phyloP scores from a whole-genome alignment of 2,888 invertebrate genomes.

The Cepaea hortensis region DNA sequence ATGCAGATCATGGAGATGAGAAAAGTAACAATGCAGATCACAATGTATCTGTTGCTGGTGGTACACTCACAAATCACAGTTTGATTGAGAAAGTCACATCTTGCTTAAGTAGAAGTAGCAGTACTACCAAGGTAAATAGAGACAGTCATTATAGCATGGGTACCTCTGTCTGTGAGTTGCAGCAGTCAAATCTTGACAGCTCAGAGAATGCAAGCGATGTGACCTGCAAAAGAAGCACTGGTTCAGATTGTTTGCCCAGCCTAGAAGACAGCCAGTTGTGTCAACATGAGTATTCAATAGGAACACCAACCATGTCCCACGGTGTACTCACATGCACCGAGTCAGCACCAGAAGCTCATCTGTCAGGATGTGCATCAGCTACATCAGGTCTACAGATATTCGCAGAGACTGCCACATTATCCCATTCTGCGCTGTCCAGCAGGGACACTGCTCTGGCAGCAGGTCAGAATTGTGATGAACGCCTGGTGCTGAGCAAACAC shows the following conservation, averaged over 20 bases:
- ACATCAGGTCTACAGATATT: conserved; percentile 2
- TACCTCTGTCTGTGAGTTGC: background rate
- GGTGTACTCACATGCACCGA: background rate
- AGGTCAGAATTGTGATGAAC: background rate
- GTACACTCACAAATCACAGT: background rate
- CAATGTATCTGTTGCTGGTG: background rate
- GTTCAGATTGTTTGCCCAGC: background rate
- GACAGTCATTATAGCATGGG: background rate
- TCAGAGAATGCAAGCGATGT: background rate
- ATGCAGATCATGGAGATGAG: background rate
- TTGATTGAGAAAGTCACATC: background rate
- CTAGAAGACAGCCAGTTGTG: background rate
- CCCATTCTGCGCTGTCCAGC: conserved; percentile 16
- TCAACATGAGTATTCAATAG: conserved; percentile 9
- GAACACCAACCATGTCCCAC: background rate
- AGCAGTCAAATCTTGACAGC: background rate
- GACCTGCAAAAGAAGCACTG: background rate
- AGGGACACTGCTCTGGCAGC: background rate
- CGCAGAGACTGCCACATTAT: conserved; percentile 19
- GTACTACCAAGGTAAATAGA: no score
- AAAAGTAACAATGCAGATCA: background rate
- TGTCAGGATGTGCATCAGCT: background rate
- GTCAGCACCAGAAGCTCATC: background rate
- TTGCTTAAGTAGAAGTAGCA: background rate
- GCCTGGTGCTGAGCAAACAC: background rate